Evolutionary conservation across 2,113 vertebrate species (phyloP), one percentile per base, ranked within the genome.

Genomic region (Coturnix japonica): DNA sequence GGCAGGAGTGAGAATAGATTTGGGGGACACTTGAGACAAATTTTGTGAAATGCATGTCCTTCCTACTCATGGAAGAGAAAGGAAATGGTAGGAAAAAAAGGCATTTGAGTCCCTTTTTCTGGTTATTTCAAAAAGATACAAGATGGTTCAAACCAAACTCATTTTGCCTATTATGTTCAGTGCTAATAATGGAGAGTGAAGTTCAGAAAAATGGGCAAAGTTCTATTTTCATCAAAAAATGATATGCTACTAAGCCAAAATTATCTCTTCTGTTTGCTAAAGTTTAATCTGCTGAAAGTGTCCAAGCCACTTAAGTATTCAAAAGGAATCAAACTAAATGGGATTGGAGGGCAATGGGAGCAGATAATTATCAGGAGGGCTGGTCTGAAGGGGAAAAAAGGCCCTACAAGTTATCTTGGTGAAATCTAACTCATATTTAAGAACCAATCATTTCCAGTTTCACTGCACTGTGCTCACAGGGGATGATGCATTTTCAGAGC

Each of bases 351-450:
- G 16, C 30, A 59, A 74, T n/a, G 3, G 37, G 26, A 54, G 31
- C 17, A 60, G 30, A 31, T 87, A 76, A 75, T 69, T 94, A 76
- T 67, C 89, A 77, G 0, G 1, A 26, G n/a, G 84, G n/a, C 26
- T 83, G 22, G 25, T 60, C 18, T 91, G 39, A 78, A 81, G n/a
- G 28, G 61, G 23, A 37, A 71, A 91, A 94, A 91, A 43, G 15
- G 69, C 53, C 13, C 43, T 0, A 1, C 46, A 57, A 78, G 28
- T 72, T 78, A 86, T 82, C 43, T 76, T 65, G 14, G 53, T 84
- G 87, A 89, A 94, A 93, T 87, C 66, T 80, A 87, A 92, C 85
- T 86, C 51, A 6, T 77, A 46, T 47, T 33, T 77, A 59, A 88
- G 39, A 89, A 19, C 19, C 30, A 35, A 47, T 91, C 69, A 47